phyloP scores from a whole-genome alignment of 2,113 vertebrate genomes.

The Marmota flaviventris region DNA sequence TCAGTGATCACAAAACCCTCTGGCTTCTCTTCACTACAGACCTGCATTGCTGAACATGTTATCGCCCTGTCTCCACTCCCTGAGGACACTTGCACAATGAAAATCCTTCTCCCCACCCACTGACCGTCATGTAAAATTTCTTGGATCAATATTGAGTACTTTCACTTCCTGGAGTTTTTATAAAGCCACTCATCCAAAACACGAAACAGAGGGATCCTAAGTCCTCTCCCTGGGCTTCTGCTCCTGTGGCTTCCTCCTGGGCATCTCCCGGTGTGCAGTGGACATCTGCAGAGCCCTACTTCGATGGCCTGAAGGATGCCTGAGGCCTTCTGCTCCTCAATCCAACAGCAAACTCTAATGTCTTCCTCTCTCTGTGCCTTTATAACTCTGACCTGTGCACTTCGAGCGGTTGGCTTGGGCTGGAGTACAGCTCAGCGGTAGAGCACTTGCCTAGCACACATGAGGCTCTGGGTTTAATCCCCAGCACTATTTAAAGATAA shows the following conservation, averaged over 20 bases:
- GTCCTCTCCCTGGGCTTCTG: conserved; percentile 95
- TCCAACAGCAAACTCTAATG: too few relatives aligned
- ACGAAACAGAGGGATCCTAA: conserved; percentile 96
- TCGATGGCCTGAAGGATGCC: too few relatives aligned
- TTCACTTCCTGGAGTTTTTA: conserved; percentile 98
- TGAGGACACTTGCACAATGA: too few relatives aligned
- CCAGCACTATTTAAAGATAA: neutral
- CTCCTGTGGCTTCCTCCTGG: conserved; percentile 86
- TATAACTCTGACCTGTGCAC: too few relatives aligned
- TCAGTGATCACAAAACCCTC: conserved; percentile 97
- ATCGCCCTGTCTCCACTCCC: conserved; percentile 97
- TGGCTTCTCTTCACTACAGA: conserved; percentile 93
- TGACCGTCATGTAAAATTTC: conserved; percentile 93
- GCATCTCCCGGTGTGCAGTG: too few relatives aligned
- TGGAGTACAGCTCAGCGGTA: neutral
- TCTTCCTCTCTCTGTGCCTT: too few relatives aligned
- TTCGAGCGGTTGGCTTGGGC: too few relatives aligned
- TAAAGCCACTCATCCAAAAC: conserved; percentile 98
- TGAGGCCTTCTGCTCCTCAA: too few relatives aligned
- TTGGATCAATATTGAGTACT: conserved; percentile 93
- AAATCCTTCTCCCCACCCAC: conserved; percentile 89
- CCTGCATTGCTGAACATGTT: conserved; percentile 99
- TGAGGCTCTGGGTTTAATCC: too few relatives aligned
- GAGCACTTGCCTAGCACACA: neutral
- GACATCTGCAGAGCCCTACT: too few relatives aligned